Evolutionary conservation across 2,113 vertebrate species (phyloP).

Genomic region (Charadrius vociferus): DNA sequence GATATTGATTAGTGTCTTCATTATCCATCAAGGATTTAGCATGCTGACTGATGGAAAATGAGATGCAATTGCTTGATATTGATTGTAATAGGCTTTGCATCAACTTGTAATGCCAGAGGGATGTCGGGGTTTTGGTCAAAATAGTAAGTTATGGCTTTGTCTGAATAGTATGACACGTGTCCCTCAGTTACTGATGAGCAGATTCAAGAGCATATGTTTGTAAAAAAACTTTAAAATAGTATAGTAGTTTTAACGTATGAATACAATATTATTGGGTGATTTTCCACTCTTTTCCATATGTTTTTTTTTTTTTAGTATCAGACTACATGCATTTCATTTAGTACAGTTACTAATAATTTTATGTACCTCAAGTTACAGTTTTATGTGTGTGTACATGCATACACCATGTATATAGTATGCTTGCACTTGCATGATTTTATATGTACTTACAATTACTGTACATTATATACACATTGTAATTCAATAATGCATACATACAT

Average conservation of each 20-base stretch:
- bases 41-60: slow-evolving; percentile 44
- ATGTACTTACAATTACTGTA: not conserved
- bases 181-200: not conserved
- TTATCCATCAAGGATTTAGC: slow-evolving; percentile 42
- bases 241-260: not conserved
- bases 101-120: slow-evolving; percentile 4
- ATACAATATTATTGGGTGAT: not conserved
- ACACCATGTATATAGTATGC: too few species aligned
- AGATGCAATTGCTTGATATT: slow-evolving; percentile 42
- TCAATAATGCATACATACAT: not conserved
- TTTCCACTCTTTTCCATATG: not conserved
- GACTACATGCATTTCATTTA: not conserved
- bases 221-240: not conserved
- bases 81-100: slow-evolving; percentile 32
- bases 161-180: not conserved
- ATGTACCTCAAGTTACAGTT: not conserved
- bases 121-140: not conserved
- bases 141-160: not conserved
- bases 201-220: not conserved
- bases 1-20: slow-evolving; percentile 47
- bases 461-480: not conserved
- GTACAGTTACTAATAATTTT: not conserved
- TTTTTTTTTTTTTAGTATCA: not conserved
- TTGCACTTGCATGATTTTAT: not conserved
- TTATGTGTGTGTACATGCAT: not conserved